Evolutionary conservation across 2,113 vertebrate genomes (phyloP), one percentile per base, ranked within the genome.

Genomic region (Pseudonaja textilis): DNA sequence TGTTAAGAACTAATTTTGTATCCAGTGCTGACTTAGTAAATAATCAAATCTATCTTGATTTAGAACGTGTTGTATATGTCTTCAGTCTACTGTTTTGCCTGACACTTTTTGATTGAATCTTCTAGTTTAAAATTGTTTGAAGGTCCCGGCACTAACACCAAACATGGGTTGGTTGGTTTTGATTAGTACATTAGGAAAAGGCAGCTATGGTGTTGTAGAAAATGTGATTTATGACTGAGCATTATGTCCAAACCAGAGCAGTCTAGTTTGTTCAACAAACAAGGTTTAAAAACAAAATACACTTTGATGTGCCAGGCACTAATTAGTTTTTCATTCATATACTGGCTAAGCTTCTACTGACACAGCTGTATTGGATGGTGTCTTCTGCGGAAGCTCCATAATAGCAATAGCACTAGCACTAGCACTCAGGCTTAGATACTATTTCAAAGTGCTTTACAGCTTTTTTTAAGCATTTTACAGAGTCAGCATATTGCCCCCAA

Each of bases 1-100:
- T 57, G 55, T 52, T 85, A 89, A 86, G 69, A 89, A 45, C 92
- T 93, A 89, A 93, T 93, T 93, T 89, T 89, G 29, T 50, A 93
- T 59, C 69, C 69, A 85, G 42, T 90, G 91, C 55, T 39, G 88
- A 61, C 69, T 89, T 93, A 93, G 89, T 93, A 93, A 93, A 93
- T 93, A 93, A 89, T 85, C 92, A 61, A 89, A 55, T 85, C 92
- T 89, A 18, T 59, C 88, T 93, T 93, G 88, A 56, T 93, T 93
- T 89, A 93, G 69, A 89, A 85, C 12, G 89, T 89, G 20, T 56
- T 26, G 69, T 69, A 11, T 93, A 55, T 85, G 29, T 34, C 42
- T 85, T 45, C 52, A 61, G 50, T 85, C 89, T 92, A 61, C 47
- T 57, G 42, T 25, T 93, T 89, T 26, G 16, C 59, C 92, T 89